Conservation (phyloP, 2,113 vertebrate species). For the Protobothrops flavoviridis region DNA sequence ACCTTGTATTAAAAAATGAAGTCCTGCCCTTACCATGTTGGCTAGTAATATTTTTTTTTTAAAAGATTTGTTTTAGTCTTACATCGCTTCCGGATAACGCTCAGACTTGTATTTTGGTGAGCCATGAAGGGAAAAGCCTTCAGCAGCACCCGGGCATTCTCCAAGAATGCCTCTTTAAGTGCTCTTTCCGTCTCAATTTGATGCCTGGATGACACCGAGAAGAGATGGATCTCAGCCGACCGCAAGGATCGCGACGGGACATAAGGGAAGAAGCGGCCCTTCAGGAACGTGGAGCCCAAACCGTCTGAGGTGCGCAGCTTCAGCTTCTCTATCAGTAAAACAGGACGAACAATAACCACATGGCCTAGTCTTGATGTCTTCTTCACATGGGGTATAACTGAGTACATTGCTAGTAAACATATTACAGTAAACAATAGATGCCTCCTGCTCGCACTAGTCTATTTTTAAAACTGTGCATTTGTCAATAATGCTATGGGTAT, state of each 20-base stretch:
- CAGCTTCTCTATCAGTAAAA: constrained; percentile 2
- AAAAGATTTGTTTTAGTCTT: constrained; percentile 7
- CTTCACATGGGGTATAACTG: not conserved
- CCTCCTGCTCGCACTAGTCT: not conserved
- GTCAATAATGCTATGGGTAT: not conserved
- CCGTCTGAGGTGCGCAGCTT: not conserved
- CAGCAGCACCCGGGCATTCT: constrained; percentile 1
- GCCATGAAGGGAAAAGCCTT: constrained; percentile 1
- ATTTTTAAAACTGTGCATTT: not conserved
- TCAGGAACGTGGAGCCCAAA: constrained; percentile 4
- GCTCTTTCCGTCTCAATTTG: constrained; percentile 10
- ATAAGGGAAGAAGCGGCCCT: constrained; percentile 17
- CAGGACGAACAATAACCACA: not conserved
- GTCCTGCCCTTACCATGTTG: not conserved
- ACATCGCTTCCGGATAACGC: constrained; percentile 15
- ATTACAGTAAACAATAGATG: not conserved
- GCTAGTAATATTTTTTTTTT: not conserved
- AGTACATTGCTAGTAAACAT: not conserved
- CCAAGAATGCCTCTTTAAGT: constrained; percentile 24
- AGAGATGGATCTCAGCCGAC: constrained; percentile 22
- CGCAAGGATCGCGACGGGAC: not conserved
- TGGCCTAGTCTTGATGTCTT: not conserved
- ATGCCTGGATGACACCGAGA: not conserved
- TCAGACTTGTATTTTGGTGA: constrained; percentile 15
- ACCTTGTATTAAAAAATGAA: not conserved